Evolutionary conservation across 2,888 invertebrate genomes (phyloP), one percentile per base, ranked within the genome.

Genomic region (Eurytoma adleriae): DNA sequence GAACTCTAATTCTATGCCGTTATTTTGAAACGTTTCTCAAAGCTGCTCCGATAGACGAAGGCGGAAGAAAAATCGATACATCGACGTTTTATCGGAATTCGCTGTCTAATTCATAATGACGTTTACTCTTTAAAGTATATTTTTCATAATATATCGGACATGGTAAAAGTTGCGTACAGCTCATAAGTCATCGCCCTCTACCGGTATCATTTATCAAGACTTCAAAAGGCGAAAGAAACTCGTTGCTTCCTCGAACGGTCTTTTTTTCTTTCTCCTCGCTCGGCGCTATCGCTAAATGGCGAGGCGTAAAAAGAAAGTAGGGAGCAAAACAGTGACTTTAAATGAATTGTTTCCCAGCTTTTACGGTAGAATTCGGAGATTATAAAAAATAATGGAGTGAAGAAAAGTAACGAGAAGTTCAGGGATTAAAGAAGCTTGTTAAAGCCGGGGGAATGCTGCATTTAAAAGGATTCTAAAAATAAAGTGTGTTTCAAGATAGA

Each of bases 171-270:
- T 24, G 18, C 71, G 59, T 71, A 50, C 14, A 57, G 30, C 16
- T 18, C 73, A 54, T 73, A 73, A 73, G 64, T 73, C 73, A 73
- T 73, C 73, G 73, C 73, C 30, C 73, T 52, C 20, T n/a, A 7
- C 71, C 18, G 61, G 40, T 73, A 73, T 73, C 73, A 62, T 73
- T 73, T 73, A 73, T 73, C 73, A 73, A 54, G 30, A n/a, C 64
- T 64, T 73, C 40, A 57, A 71, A 71, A 70, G 40, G 48, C 59
- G 27, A 40, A 50, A 59, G 70, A 70, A 70, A 59, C 70, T 70
- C 70, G 30, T 70, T 48, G 70, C 59, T 40, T 57, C 56, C 27
- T 70, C 40, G 69, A 7, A 40, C 69, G 50, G 18, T 50, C 48
- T 40, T 61, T 20, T 40, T 48, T 20, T 12, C 16, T 52, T 16